A percentile compares a stretch with the other conserved stretches of the same genome.
phyloP scores from a whole-genome alignment of 2,888 invertebrate species.

The Acrocera orbiculus region DNA sequence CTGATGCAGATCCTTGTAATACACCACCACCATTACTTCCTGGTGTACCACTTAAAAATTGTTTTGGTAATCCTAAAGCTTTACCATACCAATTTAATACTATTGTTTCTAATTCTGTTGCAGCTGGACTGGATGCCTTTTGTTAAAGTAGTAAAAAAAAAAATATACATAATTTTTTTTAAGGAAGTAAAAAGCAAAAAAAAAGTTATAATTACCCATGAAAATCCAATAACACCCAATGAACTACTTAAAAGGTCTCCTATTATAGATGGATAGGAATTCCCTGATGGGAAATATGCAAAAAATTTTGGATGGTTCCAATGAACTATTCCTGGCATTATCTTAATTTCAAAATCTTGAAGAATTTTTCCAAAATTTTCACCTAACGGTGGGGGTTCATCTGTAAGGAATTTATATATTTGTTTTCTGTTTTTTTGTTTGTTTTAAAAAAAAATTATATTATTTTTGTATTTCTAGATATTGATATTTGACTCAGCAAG shows the following conservation, averaged over 20 bases:
- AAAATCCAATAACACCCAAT: slow-evolving; percentile 80
- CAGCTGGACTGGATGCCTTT: slow-evolving; percentile 68
- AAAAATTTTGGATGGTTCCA: slow-evolving; percentile 91
- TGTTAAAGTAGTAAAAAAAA: background rate
- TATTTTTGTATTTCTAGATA: too few species aligned
- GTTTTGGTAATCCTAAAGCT: slow-evolving; percentile 53
- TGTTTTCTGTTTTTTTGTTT: background rate
- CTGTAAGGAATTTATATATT: slow-evolving; percentile 16
- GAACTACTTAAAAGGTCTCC: slow-evolving; percentile 81
- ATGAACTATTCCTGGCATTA: slow-evolving; percentile 71
- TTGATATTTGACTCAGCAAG: too few species aligned
- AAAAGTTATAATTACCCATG: slow-evolving; percentile 69
- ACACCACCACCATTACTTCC: slow-evolving; percentile 54
- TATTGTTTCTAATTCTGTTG: slow-evolving; percentile 70
- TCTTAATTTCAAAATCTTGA: slow-evolving; percentile 56
- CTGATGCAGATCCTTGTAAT: slow-evolving; percentile 68
- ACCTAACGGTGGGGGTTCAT: slow-evolving; percentile 48
- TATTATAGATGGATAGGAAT: slow-evolving; percentile 77
- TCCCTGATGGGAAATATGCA: slow-evolving; percentile 85
- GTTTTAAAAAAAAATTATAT: too few species aligned
- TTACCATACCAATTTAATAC: slow-evolving; percentile 69
- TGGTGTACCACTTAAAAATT: slow-evolving; percentile 36
- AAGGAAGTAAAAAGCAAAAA: too few species aligned
- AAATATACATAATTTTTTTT: background rate
- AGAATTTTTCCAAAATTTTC: slow-evolving; percentile 62